Evolutionary conservation across 2,113 vertebrate genomes (phyloP).

Genomic region (Elephas maximus): DNA sequence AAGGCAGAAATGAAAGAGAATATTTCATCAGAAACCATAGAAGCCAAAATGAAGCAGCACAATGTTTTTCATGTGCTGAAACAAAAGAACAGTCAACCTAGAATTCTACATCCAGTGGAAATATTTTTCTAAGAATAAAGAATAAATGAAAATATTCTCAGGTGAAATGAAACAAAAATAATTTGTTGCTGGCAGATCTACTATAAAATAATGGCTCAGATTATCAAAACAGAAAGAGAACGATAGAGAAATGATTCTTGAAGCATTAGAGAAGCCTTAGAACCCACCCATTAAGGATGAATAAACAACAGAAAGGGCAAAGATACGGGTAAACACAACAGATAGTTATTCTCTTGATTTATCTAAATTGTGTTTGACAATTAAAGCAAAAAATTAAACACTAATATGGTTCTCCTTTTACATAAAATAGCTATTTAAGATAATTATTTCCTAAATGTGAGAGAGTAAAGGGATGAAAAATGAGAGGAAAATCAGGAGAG

Average conservation of each 20-base stretch:
- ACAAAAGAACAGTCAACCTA: not conserved
- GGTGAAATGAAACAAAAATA: not conserved
- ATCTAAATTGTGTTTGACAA: not conserved
- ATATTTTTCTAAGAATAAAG: not conserved
- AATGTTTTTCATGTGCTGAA: not conserved
- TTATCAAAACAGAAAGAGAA: not conserved
- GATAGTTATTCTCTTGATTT: not conserved
- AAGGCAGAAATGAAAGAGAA: not conserved
- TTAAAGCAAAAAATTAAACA: not conserved
- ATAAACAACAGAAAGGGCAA: not conserved
- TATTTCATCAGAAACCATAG: not conserved
- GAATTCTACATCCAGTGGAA: not conserved
- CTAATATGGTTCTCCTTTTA: not conserved
- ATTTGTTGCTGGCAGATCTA: not conserved
- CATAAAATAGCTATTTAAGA: too few species aligned
- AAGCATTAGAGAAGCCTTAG: too few species aligned
- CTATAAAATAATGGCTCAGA: not conserved
- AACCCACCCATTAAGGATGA: not conserved
- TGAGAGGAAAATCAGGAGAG: too few species aligned
- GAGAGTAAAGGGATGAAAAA: not conserved
- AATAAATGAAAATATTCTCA: not conserved
- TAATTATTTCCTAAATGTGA: not conserved
- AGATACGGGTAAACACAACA: not conserved
- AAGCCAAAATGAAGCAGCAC: not conserved
- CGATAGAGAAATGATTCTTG: not conserved